Evolutionary conservation across 2,113 vertebrate species (phyloP).

Genomic region (Chaetura pelagica): DNA sequence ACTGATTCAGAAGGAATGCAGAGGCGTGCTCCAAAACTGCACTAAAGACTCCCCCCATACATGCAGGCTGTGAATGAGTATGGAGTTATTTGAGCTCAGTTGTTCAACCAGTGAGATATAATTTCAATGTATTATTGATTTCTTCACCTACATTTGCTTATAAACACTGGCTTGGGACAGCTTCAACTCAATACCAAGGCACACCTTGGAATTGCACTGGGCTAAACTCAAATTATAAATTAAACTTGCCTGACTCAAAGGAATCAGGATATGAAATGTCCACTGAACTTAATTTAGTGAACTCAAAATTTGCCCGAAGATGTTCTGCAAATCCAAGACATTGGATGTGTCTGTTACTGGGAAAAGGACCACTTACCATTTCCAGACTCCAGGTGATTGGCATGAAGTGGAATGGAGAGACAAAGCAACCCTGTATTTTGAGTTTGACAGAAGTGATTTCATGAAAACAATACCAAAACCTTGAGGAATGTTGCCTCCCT

Average conservation of each 20-base stretch:
- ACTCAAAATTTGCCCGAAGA: neutral
- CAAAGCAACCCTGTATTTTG: neutral
- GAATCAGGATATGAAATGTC: neutral
- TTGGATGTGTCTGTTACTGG: neutral
- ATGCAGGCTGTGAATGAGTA: neutral
- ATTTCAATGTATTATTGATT: neutral
- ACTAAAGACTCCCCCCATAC: neutral
- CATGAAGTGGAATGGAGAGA: neutral
- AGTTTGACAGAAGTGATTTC: neutral
- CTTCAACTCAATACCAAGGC: neutral
- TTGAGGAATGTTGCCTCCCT: neutral
- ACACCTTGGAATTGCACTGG: neutral
- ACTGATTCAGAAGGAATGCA: neutral
- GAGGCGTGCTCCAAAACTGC: neutral
- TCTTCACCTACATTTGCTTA: neutral
- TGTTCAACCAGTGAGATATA: neutral
- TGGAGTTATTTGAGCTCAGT: neutral
- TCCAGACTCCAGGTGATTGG: neutral
- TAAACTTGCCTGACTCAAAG: neutral
- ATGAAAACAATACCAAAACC: neutral
- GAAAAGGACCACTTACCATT: neutral
- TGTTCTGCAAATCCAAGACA: neutral
- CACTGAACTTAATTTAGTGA: neutral
- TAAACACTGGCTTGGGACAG: neutral
- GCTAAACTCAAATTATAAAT: neutral